Conservation (phyloP, 2,888 invertebrate species). For the Parapristionchus giblindavisi region DNA sequence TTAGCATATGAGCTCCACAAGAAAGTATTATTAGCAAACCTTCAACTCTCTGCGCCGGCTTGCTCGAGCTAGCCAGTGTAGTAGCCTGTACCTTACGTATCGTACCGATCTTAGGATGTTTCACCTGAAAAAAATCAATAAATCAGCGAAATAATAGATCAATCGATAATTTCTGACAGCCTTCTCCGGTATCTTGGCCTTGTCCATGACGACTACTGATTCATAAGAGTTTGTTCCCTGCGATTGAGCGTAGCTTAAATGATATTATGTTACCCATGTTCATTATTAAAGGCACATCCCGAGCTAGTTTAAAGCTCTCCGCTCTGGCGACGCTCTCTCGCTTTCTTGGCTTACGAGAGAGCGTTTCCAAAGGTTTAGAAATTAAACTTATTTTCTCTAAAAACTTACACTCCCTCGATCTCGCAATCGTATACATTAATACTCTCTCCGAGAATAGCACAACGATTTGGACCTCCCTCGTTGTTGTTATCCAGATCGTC, state of each 20-base stretch:
- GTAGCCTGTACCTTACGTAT: not conserved
- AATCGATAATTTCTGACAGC: not conserved
- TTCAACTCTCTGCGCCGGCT: not conserved
- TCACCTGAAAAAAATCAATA: not conserved
- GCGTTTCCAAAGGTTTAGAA: not conserved
- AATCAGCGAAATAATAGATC: not conserved
- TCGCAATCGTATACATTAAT: conserved; percentile 10
- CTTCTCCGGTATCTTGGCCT: not conserved
- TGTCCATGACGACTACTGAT: not conserved
- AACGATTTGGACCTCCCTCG: too few relatives aligned
- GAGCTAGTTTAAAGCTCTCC: too few relatives aligned
- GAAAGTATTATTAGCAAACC: not conserved
- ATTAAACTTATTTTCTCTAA: conserved; percentile 5
- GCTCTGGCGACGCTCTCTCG: not conserved
- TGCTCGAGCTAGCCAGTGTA: not conserved
- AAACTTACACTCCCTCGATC: conserved; percentile 11
- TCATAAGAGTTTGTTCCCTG: conserved; percentile 17
- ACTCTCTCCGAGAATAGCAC: not conserved
- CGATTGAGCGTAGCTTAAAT: not conserved
- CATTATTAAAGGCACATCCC: too few relatives aligned
- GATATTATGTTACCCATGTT: not conserved
- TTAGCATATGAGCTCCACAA: not conserved
- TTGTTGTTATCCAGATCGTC: too few relatives aligned
- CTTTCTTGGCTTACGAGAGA: not conserved
- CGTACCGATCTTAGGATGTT: not conserved